A percentile compares a stretch with the other conserved stretches of the same genome.
Evolutionary conservation across 1,140 invertebrate genomes (phyloP).

Genomic region (Cotesia typhae): DNA sequence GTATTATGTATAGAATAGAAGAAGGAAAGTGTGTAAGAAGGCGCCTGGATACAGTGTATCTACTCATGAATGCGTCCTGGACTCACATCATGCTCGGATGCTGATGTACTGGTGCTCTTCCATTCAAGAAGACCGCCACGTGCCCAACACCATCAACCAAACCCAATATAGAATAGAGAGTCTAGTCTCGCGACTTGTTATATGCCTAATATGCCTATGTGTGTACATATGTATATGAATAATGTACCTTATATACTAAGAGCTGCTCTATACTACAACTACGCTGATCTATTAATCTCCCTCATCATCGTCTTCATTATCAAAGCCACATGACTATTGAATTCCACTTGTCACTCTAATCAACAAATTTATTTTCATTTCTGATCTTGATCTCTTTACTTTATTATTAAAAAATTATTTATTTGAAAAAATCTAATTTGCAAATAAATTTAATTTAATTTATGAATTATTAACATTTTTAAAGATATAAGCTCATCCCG

Average conservation of each 20-base stretch:
- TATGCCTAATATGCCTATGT: too few relatives aligned
- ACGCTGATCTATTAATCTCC: conserved; percentile 11
- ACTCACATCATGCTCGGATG: conserved; percentile 11
- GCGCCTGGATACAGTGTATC: too few relatives aligned
- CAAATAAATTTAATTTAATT: too few relatives aligned
- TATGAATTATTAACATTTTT: too few relatives aligned
- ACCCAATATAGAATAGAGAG: background rate
- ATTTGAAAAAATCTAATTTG: too few relatives aligned
- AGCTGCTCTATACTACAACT: background rate
- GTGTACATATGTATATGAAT: too few relatives aligned
- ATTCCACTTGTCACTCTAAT: background rate
- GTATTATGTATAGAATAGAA: conserved; percentile 6
- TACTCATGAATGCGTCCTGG: conserved; percentile 22
- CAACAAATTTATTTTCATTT: background rate
- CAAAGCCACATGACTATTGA: background rate
- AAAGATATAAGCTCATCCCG: too few relatives aligned
- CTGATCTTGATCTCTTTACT: too few relatives aligned
- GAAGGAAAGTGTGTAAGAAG: conserved; percentile 23
- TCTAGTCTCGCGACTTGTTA: too few relatives aligned
- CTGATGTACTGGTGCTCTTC: background rate
- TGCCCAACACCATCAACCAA: conserved; percentile 15
- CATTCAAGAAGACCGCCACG: conserved; percentile 30
- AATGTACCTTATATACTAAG: too few relatives aligned
- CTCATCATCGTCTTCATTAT: conserved; percentile 1
- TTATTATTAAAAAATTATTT: too few relatives aligned